phyloP scores from a whole-genome alignment of 2,888 invertebrate genomes.

The Patella caerulea region DNA sequence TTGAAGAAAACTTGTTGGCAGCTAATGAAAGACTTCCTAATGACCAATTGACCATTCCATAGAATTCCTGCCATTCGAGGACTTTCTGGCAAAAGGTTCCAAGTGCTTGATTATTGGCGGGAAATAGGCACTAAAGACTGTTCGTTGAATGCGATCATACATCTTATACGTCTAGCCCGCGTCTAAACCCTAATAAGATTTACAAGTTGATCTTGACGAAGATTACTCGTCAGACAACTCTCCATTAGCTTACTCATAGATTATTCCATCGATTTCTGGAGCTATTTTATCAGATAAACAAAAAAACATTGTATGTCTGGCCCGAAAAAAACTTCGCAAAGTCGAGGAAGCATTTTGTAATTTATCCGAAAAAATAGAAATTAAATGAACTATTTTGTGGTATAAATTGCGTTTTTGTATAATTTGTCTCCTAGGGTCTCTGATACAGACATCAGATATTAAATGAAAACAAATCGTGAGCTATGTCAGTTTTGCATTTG shows the following conservation, averaged over 20 bases:
- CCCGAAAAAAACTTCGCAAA: too few relatives aligned
- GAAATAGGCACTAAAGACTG: background rate
- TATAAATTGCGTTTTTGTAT: too few relatives aligned
- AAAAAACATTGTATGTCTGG: too few relatives aligned
- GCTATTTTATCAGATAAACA: too few relatives aligned
- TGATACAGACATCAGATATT: too few relatives aligned
- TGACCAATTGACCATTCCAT: background rate
- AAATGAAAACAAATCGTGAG: too few relatives aligned
- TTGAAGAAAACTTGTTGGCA: constrained; percentile 6
- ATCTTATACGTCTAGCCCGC: background rate
- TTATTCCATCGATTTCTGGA: background rate
- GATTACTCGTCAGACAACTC: constrained; percentile 2
- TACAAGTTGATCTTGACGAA: background rate
- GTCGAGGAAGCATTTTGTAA: too few relatives aligned
- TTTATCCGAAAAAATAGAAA: too few relatives aligned
- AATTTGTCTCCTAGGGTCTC: too few relatives aligned
- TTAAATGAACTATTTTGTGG: too few relatives aligned
- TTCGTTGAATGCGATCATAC: background rate
- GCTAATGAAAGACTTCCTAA: constrained; percentile 1
- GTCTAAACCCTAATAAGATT: constrained; percentile 1
- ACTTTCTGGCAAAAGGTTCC: background rate
- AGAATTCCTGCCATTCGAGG: background rate
- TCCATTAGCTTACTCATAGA: background rate
- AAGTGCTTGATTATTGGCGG: background rate
- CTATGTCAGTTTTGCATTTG: too few relatives aligned